Base-by-base conservation (phyloP, 2,797 vertebrate genomes). In the Ispidina lecontei region DNA sequence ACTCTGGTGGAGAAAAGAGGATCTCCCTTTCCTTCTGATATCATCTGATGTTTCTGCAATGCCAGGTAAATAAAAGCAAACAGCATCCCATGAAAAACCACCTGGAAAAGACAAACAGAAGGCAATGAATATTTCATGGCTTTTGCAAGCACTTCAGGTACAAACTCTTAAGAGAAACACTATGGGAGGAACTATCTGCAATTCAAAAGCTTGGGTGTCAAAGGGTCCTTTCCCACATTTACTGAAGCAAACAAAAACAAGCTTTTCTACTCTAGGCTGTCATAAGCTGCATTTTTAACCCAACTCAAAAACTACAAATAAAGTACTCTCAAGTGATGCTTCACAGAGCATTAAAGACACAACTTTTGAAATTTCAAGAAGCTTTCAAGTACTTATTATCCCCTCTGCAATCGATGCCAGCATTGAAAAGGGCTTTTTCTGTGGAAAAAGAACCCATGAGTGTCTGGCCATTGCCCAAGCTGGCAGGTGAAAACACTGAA, bases 11-110 rank as follows among this genome's bases (percentile, higher is more conserved):
- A 98, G 96, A 99, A 99, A 29, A 99, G 98, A 39, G 98, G 95
- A 70, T 99, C 99, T 95, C 98, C 99, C 97, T 99, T 99, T 84
- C 98, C 98, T 97, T 99, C 99, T 3, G 98, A 98, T 82, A 99
- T 97, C 76, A 98, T 94, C 95, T 99, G 99, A 43, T 69, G 95
- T 95, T 99, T 99, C 97, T 99, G 99, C 73, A 99, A 97, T 81
- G 98, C 97, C 98, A 99, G 97, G 95, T 99, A 99, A 95, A 99
- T 89, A 92, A 99, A 99, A 95, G 99, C 99, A 93, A 99, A 99
- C 26, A 99, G 72, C 98, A 99, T 99, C 35, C 99, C 99, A 37
- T 99, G 97, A 90, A 99, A 98, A 95, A 99, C 98, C 23, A 98
- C 99, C 99, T 99, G 97, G 12, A 93, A 89, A 91, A 90, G 63